Evolutionary conservation across 2,113 vertebrate species (phyloP).

Genomic region (Podarcis muralis): DNA sequence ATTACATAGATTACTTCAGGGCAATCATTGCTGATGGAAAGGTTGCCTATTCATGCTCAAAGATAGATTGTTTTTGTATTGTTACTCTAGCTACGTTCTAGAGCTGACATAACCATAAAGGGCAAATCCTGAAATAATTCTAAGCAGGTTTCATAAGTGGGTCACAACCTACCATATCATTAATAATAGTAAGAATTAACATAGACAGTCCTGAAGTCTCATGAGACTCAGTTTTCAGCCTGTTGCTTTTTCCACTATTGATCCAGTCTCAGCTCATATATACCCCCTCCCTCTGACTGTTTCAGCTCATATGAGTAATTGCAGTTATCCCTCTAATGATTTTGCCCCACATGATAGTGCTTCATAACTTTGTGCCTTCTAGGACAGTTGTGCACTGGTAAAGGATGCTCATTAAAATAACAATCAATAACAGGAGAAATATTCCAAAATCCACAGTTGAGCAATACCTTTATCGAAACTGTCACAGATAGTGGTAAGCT

Average conservation of each 20-base stretch:
- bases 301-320: neutral
- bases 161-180: neutral
- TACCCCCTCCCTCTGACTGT: neutral
- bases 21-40: too few relatives aligned
- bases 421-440: neutral
- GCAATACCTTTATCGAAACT: too few relatives aligned
- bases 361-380: neutral
- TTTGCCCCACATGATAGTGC: neutral
- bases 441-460: too few relatives aligned
- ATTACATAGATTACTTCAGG: too few relatives aligned
- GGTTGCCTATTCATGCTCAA: too few relatives aligned
- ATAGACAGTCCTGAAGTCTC: accelerated
- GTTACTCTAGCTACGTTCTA: too few relatives aligned
- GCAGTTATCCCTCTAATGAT: neutral
- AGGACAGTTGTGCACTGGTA: neutral
- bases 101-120: neutral
- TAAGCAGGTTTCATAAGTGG: neutral
- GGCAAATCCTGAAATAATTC: neutral
- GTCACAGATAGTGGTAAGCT: too few relatives aligned
- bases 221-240: neutral
- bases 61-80: too few relatives aligned
- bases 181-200: neutral
- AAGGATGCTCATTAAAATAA: neutral
- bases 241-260: neutral
- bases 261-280: neutral